Conservation (phyloP, 2,113 vertebrate genomes). For the Callipepla californica region DNA sequence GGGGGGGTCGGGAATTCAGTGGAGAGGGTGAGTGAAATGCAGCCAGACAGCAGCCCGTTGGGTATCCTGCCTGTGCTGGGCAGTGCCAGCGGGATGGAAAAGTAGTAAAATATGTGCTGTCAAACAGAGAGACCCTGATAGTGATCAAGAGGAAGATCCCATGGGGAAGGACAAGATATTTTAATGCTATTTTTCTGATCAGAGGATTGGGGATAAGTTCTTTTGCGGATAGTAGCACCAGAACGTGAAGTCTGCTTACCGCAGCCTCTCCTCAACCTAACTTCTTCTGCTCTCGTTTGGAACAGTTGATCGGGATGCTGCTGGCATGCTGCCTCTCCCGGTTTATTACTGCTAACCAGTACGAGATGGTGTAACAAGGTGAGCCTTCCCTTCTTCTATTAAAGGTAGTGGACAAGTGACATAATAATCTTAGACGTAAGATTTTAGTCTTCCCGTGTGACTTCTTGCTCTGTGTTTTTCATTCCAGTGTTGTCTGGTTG, state of each 20-base stretch:
- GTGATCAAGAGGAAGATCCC: background rate
- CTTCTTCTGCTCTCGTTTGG: background rate
- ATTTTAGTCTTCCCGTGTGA: background rate
- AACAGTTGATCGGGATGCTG: constrained; percentile 97
- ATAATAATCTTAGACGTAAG: background rate
- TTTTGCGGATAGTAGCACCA: background rate
- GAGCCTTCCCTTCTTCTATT: constrained; percentile 37
- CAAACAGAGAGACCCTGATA: background rate
- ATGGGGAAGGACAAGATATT: background rate
- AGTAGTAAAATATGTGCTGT: background rate
- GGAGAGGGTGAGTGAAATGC: background rate
- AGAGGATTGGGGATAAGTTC: background rate
- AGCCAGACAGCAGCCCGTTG: rapidly evolving
- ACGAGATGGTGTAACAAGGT: constrained; percentile 99
- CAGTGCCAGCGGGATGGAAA: background rate
- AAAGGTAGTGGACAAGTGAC: background rate
- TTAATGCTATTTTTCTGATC: background rate
- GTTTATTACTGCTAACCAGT: constrained; percentile 99
- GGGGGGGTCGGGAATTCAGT: background rate
- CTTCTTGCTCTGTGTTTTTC: background rate
- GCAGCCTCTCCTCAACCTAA: background rate
- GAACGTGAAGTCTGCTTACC: background rate
- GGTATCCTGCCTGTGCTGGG: background rate
- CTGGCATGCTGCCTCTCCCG: constrained; percentile 98
- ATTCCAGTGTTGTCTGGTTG: background rate